Evolutionary conservation across 2,797 vertebrate genomes (phyloP).

Genomic region (Oceanodroma leucorhoa): DNA sequence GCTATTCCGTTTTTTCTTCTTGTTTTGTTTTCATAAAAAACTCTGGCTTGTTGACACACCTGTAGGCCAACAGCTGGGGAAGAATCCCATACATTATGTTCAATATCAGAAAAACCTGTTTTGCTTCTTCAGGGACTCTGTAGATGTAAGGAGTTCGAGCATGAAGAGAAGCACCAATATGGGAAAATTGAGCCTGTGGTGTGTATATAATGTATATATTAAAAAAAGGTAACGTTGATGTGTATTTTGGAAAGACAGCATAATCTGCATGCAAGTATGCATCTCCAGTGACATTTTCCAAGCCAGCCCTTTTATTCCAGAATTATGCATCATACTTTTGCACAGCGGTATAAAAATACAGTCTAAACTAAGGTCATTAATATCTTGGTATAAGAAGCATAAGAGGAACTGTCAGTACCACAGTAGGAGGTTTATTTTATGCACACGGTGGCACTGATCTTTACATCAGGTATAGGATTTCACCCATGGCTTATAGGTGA

Average conservation of each 20-base stretch:
- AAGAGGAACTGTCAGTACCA: neutral
- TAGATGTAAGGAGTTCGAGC: conserved; percentile 92
- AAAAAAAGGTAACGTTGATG: conserved; percentile 26
- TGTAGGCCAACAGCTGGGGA: conserved; percentile 90
- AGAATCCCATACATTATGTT: conserved; percentile 86
- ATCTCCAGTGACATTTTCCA: conserved; percentile 13
- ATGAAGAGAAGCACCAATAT: conserved; percentile 92
- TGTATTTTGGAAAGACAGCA: neutral
- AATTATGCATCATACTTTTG: neutral
- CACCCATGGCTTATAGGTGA: neutral
- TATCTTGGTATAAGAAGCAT: neutral
- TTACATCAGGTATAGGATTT: neutral
- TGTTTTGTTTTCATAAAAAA: conserved; percentile 83
- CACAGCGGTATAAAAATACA: neutral
- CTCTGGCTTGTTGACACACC: conserved; percentile 83
- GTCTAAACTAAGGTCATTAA: neutral
- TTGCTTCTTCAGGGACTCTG: conserved; percentile 86
- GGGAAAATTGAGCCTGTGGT: conserved; percentile 91
- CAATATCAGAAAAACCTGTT: conserved; percentile 82
- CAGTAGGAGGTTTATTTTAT: neutral
- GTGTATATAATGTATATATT: conserved; percentile 37
- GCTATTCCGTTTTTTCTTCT: conserved; percentile 80
- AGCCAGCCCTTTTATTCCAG: neutral
- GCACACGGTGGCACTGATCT: neutral
- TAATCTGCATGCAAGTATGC: conserved; percentile 5